A percentile compares a stretch with the other conserved stretches of the same genome.
phyloP scores from a whole-genome alignment of 2,888 invertebrate species.

The Uropetala carovei region DNA sequence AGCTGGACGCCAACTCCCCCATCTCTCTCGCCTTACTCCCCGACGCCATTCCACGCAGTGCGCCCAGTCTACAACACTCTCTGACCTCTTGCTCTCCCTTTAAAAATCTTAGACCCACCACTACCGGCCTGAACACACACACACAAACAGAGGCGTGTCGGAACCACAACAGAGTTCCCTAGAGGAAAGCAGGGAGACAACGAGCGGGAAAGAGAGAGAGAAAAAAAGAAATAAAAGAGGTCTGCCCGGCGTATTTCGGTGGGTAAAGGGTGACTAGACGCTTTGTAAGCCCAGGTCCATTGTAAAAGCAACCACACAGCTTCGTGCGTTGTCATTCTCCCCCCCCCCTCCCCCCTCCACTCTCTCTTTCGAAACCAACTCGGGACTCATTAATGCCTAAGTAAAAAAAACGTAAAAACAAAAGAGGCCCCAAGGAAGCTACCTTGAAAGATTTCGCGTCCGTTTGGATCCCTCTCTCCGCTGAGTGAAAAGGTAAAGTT shows the following conservation, averaged over 20 bases:
- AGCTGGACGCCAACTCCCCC: neutral
- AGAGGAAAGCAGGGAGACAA: neutral
- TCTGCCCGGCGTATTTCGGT: neutral
- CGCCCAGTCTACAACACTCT: neutral
- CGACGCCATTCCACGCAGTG: too few relatives aligned
- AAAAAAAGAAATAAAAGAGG: neutral
- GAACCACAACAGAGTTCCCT: neutral
- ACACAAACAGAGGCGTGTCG: neutral
- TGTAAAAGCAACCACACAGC: neutral
- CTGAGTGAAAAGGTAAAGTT: too few relatives aligned
- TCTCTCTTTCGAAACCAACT: too few relatives aligned
- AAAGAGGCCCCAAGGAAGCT: too few relatives aligned
- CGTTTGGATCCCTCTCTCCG: too few relatives aligned
- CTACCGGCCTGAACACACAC: neutral
- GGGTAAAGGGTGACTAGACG: neutral
- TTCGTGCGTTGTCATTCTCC: too few relatives aligned
- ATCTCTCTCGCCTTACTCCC: neutral
- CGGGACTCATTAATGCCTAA: too few relatives aligned
- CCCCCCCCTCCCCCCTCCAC: too few relatives aligned
- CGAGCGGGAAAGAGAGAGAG: neutral
- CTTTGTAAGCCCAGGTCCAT: neutral
- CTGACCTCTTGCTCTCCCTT: neutral
- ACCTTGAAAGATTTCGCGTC: too few relatives aligned
- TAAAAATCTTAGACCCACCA: neutral
- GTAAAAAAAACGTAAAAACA: too few relatives aligned